Base-by-base conservation (phyloP, 2,888 invertebrate genomes). In the Pediacus dermestoides region DNA sequence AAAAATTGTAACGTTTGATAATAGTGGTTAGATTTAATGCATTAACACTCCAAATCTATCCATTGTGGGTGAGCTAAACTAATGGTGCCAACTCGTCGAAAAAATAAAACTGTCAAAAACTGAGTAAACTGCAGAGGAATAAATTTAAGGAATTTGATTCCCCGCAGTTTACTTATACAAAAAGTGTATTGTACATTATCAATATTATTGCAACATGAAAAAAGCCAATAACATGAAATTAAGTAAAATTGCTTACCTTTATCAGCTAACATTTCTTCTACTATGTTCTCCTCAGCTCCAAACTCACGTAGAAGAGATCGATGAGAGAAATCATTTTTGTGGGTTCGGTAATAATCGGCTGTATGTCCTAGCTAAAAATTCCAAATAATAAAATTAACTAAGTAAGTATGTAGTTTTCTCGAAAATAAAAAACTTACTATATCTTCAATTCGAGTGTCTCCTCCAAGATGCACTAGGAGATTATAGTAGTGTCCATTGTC, bases 401-500 rank as follows among this genome's bases (percentile, higher is more conserved):
- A 8, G 16, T 10, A 34, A 31, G 16, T 7, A 16, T 10, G 15
- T 15, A 30, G 8, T n/a, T 26, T n/a, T 9, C 23, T 4, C 14
- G 8, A 23, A 16, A 26, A n/a, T 28, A 23, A 11, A 22, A 2
- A 31, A 30, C 78, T 75, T 72, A 92, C 92, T 66, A 87, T 88
- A 70, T 94, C 94, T 50, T 82, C 74, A 34, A 82, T 74, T 58
- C 85, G 82, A 2, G 86, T 79, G 70, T 93, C 88, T 18, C 88
- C 88, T 32, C 93, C 94, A 39, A 92, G 76, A 63, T 89, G 88
- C 50, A 85, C 76, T 33, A 94, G 72, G 35, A 92, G 75, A 66
- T 88, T 88, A 66, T 86, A 92, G 62, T 88, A 88, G 64, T 90
- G 88, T 0, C 88, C 88, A 60, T 91, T 91, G 58, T 93, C 89